These are phyloP conservation scores for Thereva unica DNA, from an alignment of 2,888 invertebrate genomes.

Conservation along the genomic window DNA sequence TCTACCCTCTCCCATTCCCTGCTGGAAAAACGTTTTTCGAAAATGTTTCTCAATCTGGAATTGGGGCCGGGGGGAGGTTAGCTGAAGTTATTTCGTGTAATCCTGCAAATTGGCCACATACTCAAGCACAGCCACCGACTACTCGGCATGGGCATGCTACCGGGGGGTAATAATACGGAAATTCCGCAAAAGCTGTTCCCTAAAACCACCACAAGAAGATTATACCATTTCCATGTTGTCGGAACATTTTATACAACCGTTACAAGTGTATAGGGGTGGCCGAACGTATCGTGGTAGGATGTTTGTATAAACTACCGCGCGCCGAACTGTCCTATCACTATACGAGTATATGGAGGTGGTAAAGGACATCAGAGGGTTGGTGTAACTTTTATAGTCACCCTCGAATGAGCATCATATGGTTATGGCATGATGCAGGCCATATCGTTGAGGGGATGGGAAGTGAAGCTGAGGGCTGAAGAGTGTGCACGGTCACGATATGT, in stretches of 20 bases:
- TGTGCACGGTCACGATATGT: not conserved
- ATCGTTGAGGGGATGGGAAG: not conserved
- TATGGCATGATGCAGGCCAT: not conserved
- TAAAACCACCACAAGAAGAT: constrained; percentile 35
- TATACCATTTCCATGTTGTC: constrained; percentile 33
- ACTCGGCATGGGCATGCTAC: constrained; percentile 15
- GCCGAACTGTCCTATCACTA: too few relatives aligned
- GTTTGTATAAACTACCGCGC: too few relatives aligned
- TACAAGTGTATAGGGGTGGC: constrained; percentile 17
- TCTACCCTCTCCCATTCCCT: not conserved
- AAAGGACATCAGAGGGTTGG: too few relatives aligned
- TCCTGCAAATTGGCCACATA: constrained; percentile 42
- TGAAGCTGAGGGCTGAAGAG: not conserved
- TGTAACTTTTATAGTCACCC: too few relatives aligned
- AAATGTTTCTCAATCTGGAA: constrained; percentile 34
- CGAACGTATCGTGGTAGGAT: too few relatives aligned
- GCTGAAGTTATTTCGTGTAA: constrained; percentile 40
- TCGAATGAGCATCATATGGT: too few relatives aligned
- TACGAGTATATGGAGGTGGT: too few relatives aligned
- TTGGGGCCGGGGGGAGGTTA: not conserved
- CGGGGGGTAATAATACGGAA: constrained; percentile 34
- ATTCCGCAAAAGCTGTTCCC: constrained; percentile 37
- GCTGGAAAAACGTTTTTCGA: constrained; percentile 17
- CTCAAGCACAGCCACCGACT: constrained; percentile 32
- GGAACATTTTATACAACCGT: constrained; percentile 34